Evolutionary conservation across 2,113 vertebrate genomes (phyloP).

Genomic region (Onychostoma macrolepis): DNA sequence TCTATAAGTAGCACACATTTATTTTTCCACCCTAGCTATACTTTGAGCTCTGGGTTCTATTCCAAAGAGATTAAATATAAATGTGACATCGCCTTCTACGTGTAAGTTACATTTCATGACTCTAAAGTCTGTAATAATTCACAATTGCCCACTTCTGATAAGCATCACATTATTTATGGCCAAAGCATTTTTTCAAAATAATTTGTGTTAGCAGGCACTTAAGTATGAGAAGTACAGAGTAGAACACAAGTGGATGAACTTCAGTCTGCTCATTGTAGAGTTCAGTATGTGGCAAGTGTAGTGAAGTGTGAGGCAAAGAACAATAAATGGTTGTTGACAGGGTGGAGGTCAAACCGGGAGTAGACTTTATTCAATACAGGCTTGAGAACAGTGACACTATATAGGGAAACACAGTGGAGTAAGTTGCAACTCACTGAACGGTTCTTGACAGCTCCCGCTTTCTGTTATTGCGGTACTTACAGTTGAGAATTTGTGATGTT

Average conservation of each 20-base stretch:
- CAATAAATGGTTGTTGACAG: neutral
- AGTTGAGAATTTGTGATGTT: neutral
- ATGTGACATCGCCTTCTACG: neutral
- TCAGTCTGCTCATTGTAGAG: neutral
- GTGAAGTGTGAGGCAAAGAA: neutral
- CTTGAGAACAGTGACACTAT: neutral
- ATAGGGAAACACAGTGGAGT: neutral
- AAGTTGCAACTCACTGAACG: neutral
- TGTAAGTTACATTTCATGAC: neutral
- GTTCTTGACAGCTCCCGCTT: neutral
- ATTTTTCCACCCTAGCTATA: neutral
- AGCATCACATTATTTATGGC: neutral
- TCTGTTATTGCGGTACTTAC: neutral
- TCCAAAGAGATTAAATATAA: neutral
- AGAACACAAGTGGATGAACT: neutral
- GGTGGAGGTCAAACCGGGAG: neutral
- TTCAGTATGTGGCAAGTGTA: neutral
- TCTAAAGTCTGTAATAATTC: neutral
- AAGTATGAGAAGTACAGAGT: neutral
- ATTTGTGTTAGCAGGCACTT: neutral
- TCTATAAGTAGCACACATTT: neutral
- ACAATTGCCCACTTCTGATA: neutral
- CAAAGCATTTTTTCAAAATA: neutral
- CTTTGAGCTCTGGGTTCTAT: neutral
- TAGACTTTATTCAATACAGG: neutral